phyloP scores from a whole-genome alignment of 2,888 invertebrate genomes.

The Adineta ricciae region DNA sequence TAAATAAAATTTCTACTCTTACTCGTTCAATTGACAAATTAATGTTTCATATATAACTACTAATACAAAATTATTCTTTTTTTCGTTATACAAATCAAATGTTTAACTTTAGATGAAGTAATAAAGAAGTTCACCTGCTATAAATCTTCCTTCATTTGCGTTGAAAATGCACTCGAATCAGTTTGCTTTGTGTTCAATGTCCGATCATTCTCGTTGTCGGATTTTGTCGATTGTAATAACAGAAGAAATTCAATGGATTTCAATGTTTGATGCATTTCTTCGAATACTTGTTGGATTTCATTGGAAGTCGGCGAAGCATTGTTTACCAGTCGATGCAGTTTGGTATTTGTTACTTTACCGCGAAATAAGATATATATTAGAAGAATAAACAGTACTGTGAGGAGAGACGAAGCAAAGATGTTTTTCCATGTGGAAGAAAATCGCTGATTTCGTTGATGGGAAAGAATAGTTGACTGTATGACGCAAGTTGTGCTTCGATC shows the following conservation, averaged over 20 bases:
- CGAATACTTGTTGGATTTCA: background rate
- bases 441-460: background rate
- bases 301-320: background rate
- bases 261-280: background rate
- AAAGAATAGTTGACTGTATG: too few species aligned
- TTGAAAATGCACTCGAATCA: background rate
- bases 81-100: background rate
- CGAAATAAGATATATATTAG: background rate
- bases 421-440: background rate
- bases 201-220: too few species aligned
- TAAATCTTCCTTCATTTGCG: background rate
- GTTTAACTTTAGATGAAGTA: background rate
- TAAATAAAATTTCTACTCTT: background rate
- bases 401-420: background rate
- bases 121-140: background rate
- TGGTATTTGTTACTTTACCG: background rate
- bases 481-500: too few species aligned
- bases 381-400: background rate
- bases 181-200: background rate
- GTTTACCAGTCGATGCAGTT: background rate
- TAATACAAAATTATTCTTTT: background rate
- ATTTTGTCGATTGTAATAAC: background rate
- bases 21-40: background rate
- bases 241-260: background rate
- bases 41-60: background rate